Conservation (phyloP, 2,797 vertebrate genomes). For the Thaleichthys pacificus region DNA sequence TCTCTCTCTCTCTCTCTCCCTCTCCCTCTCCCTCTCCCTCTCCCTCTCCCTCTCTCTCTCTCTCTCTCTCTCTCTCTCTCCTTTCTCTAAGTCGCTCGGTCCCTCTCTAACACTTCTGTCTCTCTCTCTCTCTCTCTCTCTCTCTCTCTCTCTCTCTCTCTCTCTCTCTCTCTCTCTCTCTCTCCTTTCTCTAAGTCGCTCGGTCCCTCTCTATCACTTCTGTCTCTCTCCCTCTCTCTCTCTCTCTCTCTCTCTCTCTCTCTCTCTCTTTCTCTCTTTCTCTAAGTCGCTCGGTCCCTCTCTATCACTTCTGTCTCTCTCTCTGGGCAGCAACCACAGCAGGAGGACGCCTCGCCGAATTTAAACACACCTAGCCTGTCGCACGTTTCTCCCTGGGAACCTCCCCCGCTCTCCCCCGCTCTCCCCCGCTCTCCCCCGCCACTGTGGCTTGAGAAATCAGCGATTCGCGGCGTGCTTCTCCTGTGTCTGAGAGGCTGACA, state of each 20-base stretch:
- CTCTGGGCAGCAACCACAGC: conserved; percentile 22
- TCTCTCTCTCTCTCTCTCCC: conserved; percentile 12
- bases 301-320: conserved; percentile 32
- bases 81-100: background rate
- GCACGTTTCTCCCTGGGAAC: background rate
- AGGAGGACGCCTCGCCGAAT: conserved; percentile 15
- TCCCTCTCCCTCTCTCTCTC: conserved; percentile 21
- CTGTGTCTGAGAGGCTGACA: conserved; percentile 51
- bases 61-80: conserved; percentile 32
- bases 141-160: conserved; percentile 19
- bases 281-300: conserved; percentile 12
- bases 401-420: background rate
- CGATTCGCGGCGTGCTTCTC: conserved; percentile 56
- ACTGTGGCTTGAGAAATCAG: conserved; percentile 51
- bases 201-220: conserved; percentile 17
- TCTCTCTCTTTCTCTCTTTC: conserved; percentile 27
- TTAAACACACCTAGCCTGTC: background rate
- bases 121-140: conserved; percentile 25
- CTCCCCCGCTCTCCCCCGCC: background rate
- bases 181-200: conserved; percentile 11
- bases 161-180: conserved; percentile 30
- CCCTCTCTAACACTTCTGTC: conserved; percentile 27
- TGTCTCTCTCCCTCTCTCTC: conserved; percentile 26
- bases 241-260: conserved; percentile 21
- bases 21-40: conserved; percentile 29